A percentile compares a stretch with the other conserved stretches of the same genome.
Conservation (phyloP, 1,140 invertebrate genomes). For the Neotoxoptera formosana region DNA sequence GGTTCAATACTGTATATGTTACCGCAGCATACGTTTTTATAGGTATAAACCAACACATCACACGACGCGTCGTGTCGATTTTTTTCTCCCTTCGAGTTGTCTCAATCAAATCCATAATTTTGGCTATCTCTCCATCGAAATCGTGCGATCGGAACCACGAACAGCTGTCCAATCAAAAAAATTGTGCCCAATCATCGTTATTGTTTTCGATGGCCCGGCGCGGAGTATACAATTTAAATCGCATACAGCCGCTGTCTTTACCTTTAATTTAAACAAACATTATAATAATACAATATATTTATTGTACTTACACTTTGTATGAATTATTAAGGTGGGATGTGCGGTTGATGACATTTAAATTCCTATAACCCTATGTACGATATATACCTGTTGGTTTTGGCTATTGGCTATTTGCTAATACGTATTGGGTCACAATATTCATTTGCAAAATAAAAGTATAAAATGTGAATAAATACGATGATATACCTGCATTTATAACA, state of each 20-base stretch:
- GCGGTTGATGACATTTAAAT: background rate
- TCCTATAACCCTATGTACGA: background rate
- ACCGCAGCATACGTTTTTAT: background rate
- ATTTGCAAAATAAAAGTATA: background rate
- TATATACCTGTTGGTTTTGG: background rate
- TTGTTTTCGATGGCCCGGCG: background rate
- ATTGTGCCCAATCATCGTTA: background rate
- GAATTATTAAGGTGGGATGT: background rate
- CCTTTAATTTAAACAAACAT: background rate
- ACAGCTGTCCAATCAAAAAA: background rate
- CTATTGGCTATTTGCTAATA: background rate
- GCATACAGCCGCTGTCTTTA: background rate
- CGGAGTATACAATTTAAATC: background rate
- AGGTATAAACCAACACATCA: background rate
- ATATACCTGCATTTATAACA: background rate
- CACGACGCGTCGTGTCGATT: background rate
- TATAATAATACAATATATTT: background rate
- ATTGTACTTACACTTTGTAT: background rate
- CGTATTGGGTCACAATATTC: no score
- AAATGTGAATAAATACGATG: background rate
- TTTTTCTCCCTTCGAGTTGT: constrained; percentile 36
- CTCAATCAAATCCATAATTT: constrained; percentile 30
- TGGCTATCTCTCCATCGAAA: constrained; percentile 40
- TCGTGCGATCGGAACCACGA: background rate
- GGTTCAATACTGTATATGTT: background rate